These are phyloP conservation scores for Meiosimyza decipiens DNA, from an alignment of 2,888 invertebrate species.

Conservation along the genomic window DNA sequence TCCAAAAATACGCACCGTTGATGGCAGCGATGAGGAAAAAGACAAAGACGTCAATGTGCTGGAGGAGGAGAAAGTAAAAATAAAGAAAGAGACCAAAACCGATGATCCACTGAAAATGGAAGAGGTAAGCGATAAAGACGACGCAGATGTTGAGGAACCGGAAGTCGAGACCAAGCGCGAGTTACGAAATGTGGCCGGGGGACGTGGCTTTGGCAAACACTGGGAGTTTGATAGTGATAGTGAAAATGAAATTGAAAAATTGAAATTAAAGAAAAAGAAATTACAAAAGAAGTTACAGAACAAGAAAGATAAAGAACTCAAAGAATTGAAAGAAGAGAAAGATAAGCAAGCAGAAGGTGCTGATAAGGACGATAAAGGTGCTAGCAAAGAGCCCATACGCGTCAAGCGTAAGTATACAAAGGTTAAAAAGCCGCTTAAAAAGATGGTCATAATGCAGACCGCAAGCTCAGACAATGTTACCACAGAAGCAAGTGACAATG, in stretches of 20 bases:
- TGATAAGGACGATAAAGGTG: constrained; percentile 47
- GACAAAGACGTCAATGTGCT: constrained; percentile 45
- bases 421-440: constrained; percentile 49
- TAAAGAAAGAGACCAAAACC: constrained; percentile 44
- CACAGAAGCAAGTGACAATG: constrained; percentile 51
- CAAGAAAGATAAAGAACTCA: constrained; percentile 53
- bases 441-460: constrained; percentile 47
- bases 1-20: constrained; percentile 65
- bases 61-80: constrained; percentile 40
- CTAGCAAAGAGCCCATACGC: constrained; percentile 43
- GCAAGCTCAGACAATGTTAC: constrained; percentile 50
- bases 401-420: constrained; percentile 49
- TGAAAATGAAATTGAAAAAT: constrained; percentile 57
- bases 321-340: constrained; percentile 54
- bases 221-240: constrained; percentile 79
- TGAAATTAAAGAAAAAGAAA: constrained; percentile 53
- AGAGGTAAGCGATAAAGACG: constrained; percentile 40
- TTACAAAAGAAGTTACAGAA: constrained; percentile 53
- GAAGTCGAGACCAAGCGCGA: constrained; percentile 68
- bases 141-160: constrained; percentile 49
- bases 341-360: constrained; percentile 48
- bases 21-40: constrained; percentile 69
- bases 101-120: constrained; percentile 44
- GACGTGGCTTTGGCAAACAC: constrained; percentile 83
- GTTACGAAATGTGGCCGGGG: constrained; percentile 80